Base-by-base conservation (phyloP, 1,140 invertebrate genomes). In the Branchinecta lindahli region DNA sequence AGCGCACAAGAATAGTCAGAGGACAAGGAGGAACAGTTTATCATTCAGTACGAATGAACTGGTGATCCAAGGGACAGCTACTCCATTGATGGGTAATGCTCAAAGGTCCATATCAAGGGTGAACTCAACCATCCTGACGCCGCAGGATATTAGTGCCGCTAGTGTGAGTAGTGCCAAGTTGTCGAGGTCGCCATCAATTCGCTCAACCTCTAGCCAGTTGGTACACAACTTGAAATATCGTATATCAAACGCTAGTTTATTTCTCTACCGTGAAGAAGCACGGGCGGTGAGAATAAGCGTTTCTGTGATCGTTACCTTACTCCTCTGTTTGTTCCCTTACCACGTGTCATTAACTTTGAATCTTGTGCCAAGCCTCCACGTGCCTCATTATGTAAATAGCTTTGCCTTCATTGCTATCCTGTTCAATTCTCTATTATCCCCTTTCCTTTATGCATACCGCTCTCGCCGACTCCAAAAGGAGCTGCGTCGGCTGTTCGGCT, bases 211-310 rank as follows among this genome's bases (percentile, higher is more conserved):
- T 8, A 73, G 72, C 15, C 74, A 75, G 69, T 72, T 79, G 66
- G 77, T 90, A 73, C 87, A 84, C 68, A 86, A 84, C 8, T 79
- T 90, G 68, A 84, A 86, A 52, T 85, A 88, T 76, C 81, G 87
- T 9, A 87, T 91, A 65, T 90, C 88, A 70, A 91, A 91, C 76
- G 89, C 88, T 10, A 88, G 87, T n/a, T 79, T 90, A 70, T 91
- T 91, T 77, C 83, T 86, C 70, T 90, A 90, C 76, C 81, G 88
- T 21, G 89, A 91, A 78, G 89, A 91, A 77, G 86, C 88, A 45
- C 82, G 89, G 71, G 88, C 89, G 0, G 89, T 88, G 6, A 84
- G 88, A 69, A 87, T 91, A 66, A 89, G 88, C 74, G 85, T 87
- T 45, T 75, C 89, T 72, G 84, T 86, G 3, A 83, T 86, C 45